Percentiles rank a stretch among this genome's conserved stretches.
These are phyloP conservation scores for Psammodynastes pulverulentus DNA, from an alignment of 2,113 vertebrate genomes.

Conservation along the genomic window DNA sequence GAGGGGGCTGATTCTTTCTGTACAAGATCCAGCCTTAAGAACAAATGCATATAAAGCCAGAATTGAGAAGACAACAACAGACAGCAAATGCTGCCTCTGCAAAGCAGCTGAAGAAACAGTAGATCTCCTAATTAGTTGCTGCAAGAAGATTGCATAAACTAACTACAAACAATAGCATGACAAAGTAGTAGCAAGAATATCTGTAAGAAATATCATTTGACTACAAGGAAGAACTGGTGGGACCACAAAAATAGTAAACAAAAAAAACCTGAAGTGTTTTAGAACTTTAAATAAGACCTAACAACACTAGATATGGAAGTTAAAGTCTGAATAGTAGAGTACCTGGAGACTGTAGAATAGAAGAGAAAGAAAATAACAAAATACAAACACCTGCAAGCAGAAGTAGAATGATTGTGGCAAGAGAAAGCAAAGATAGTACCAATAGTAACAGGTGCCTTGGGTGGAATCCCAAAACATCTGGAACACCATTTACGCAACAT, in stretches of 20 bases:
- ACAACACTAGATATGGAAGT: not conserved
- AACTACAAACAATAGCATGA: not conserved
- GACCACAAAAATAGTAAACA: not conserved
- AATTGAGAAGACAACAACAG: not conserved
- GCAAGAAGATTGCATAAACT: not conserved
- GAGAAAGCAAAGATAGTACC: not conserved
- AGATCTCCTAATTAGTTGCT: not conserved
- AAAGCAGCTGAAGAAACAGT: not conserved
- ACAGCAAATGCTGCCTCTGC: not conserved
- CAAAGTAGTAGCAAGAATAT: not conserved
- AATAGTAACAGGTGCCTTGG: not conserved
- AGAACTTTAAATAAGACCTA: not conserved
- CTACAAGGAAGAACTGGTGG: not conserved
- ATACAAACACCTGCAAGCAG: not conserved
- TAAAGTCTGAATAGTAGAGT: not conserved
- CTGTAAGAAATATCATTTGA: not conserved
- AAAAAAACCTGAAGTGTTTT: not conserved
- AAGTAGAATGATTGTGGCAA: not conserved
- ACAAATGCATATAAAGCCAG: not conserved
- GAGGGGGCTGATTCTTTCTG: not conserved
- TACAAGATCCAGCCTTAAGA: not conserved
- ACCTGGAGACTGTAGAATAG: not conserved
- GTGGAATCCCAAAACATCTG: not conserved
- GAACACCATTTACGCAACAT: not conserved
- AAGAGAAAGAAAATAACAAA: not conserved